Evolutionary conservation across 2,113 vertebrate genomes (phyloP).

Genomic region (Fregetta grallaria): DNA sequence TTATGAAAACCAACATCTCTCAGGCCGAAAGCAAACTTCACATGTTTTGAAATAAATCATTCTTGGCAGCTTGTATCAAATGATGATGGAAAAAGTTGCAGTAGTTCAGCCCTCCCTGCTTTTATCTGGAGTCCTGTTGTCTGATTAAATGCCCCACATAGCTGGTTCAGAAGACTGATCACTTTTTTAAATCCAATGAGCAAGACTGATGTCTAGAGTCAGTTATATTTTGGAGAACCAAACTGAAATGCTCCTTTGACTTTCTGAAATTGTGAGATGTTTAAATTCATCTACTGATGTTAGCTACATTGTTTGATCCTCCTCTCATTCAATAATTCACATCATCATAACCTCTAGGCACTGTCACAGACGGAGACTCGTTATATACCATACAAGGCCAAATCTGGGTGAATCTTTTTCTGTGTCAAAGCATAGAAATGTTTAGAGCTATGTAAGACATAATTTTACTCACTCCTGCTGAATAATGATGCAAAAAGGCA

Average conservation of each 20-base stretch:
- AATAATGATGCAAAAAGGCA: neutral
- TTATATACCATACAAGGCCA: neutral
- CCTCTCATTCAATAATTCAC: neutral
- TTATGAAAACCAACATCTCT: conserved; percentile 33
- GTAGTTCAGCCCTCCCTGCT: neutral
- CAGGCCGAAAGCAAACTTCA: conserved; percentile 14
- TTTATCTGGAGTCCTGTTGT: neutral
- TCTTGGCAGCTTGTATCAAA: conserved; percentile 7
- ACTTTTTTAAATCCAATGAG: neutral
- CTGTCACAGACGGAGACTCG: neutral
- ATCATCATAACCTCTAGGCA: neutral
- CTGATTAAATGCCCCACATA: neutral
- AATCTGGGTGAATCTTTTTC: neutral
- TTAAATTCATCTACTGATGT: neutral
- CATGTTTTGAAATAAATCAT: conserved; percentile 33
- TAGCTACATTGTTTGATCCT: neutral
- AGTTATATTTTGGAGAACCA: neutral
- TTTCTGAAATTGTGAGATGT: neutral
- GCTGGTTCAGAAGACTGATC: neutral
- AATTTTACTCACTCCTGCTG: neutral
- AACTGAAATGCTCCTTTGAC: neutral
- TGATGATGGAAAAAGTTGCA: neutral
- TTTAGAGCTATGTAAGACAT: neutral
- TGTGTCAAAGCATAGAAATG: neutral
- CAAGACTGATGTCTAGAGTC: neutral